Evolutionary conservation across 1,140 invertebrate genomes (phyloP).

Genomic region (Heliconius hewitsoni): DNA sequence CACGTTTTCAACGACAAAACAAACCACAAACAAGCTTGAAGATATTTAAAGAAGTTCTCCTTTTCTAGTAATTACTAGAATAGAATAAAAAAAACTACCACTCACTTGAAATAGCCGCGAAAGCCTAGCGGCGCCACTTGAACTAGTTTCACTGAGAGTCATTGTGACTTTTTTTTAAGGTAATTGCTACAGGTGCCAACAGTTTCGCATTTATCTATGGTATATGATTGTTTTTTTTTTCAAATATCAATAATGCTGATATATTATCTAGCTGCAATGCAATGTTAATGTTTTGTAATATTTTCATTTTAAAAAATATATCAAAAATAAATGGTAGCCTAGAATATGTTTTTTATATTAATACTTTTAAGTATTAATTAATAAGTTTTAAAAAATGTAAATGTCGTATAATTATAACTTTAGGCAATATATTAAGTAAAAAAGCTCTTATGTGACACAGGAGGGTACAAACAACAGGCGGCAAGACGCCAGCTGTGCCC

Average conservation of each 20-base stretch:
- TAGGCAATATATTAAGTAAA: neutral
- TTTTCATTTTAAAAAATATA: too few relatives aligned
- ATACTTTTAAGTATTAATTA: too few relatives aligned
- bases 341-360: too few relatives aligned
- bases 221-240: neutral
- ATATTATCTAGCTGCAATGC: too few relatives aligned
- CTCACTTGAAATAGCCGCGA: conserved; percentile 22
- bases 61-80: neutral
- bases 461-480: conserved; percentile 9
- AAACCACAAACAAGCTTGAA: neutral
- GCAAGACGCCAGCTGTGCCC: conserved; percentile 28
- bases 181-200: conserved; percentile 31
- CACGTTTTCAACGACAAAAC: neutral
- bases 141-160: conserved; percentile 26
- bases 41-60: neutral
- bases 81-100: conserved; percentile 14
- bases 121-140: conserved; percentile 33
- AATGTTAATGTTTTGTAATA: too few relatives aligned
- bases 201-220: conserved; percentile 15
- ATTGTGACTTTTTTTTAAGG: conserved; percentile 35
- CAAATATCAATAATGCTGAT: neutral
- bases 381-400: neutral
- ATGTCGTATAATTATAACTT: neutral
- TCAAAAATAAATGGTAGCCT: too few relatives aligned
- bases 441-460: conserved; percentile 11